Evolutionary conservation across 2,888 invertebrate genomes (phyloP), one percentile per base, ranked within the genome.

Genomic region (Sphaerophoria rueppellii): DNA sequence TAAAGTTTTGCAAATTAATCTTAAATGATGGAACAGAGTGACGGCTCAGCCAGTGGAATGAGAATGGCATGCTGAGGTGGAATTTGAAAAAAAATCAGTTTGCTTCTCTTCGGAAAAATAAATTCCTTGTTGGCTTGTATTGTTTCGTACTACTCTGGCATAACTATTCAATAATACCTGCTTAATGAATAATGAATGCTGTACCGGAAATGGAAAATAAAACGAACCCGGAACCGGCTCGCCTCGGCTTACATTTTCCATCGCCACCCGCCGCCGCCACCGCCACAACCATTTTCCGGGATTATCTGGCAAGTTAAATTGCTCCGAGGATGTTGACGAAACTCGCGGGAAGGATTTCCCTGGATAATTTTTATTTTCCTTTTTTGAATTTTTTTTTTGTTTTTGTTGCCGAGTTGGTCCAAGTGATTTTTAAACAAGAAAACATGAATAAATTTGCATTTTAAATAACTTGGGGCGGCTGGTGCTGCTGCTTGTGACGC

Each of bases 361-460:
- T 9, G 37, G 9, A 9, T 46, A 6, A 24, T 24, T 9, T 24
- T 52, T 52, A 11, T 16, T 6, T 50, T 50, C 4, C 7, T 16
- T 50, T 50, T 16, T 16, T 50, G 6, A 6, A 0, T 6, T 35
- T 14, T 37, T 37, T 35, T 46, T 61, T 46, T 61, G 32, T 11
- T 50, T 35, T 35, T 52, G n/a, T 60, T 54, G 16, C 52, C 54
- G 74, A 74, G 74, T 83, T 79, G 79, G 75, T 48, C 71, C 75
- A 80, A 83, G 72, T 83, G 83, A 80, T 83, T 83, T 83, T 83
- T 83, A 80, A 80, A 80, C 83, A 83, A 76, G 83, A 83, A 83
- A 83, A 83, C 80, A 83, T 83, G 83, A 83, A 83, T 83, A 83
- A 83, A 83, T 83, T 80, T 83, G 75, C 83, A 83, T 83, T 69